Conservation (phyloP, 2,888 invertebrate species). For the Microctonus aethiopoides region DNA sequence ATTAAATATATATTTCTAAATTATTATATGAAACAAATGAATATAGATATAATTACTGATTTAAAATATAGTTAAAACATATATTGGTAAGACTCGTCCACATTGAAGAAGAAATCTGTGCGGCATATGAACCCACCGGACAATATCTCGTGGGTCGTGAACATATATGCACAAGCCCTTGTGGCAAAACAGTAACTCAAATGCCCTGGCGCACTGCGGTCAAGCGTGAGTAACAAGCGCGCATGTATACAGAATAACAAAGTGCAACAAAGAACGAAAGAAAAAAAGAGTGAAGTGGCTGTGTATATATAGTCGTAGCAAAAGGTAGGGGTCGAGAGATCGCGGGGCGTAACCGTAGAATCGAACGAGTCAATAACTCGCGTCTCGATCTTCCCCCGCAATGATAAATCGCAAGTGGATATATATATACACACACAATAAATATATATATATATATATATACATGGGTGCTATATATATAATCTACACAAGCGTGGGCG, state of each 20-base stretch:
- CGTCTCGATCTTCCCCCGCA: constrained; percentile 52
- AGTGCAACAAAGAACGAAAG: constrained; percentile 19
- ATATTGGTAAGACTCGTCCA: not conserved
- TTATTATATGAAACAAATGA: too few species aligned
- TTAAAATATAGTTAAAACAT: not conserved
- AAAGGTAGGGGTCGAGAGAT: constrained; percentile 52
- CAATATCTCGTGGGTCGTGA: not conserved
- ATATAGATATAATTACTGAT: not conserved
- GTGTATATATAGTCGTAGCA: constrained; percentile 8
- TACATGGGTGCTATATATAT: not conserved
- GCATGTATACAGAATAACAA: not conserved
- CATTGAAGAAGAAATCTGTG: not conserved
- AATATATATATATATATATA: constrained; percentile 35
- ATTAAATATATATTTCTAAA: too few species aligned
- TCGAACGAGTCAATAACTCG: constrained; percentile 62
- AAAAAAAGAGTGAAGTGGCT: constrained; percentile 23
- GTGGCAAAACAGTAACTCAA: constrained; percentile 19
- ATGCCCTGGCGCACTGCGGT: not conserved
- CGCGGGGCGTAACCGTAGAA: constrained; percentile 62
- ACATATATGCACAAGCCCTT: not conserved
- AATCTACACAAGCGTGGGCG: constrained; percentile 54
- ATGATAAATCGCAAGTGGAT: constrained; percentile 56
- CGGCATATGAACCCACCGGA: not conserved
- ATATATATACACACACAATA: constrained; percentile 50
- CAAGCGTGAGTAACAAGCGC: not conserved